A percentile compares a stretch with the other conserved stretches of the same genome.
Conservation (phyloP, 2,888 invertebrate species). For the Pherbina coryleti region DNA sequence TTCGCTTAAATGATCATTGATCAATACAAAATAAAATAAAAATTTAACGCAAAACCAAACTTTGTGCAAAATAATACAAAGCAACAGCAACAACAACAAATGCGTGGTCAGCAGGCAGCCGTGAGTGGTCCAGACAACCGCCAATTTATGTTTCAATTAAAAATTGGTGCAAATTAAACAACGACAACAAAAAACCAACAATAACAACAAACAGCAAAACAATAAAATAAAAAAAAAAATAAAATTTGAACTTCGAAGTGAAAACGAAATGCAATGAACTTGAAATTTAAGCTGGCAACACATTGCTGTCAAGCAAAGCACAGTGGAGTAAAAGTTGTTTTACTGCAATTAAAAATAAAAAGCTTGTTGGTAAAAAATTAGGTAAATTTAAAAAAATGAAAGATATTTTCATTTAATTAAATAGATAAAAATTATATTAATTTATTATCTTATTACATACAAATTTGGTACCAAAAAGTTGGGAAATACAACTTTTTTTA, state of each 20-base stretch:
- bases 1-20: neutral
- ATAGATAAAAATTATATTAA: too few species aligned
- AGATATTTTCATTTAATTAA: too few species aligned
- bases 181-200: too few species aligned
- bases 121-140: slow-evolving; percentile 28
- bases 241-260: neutral
- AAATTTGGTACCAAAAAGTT: too few species aligned
- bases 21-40: slow-evolving; percentile 19
- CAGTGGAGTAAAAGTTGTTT: too few species aligned
- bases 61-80: neutral
- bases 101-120: neutral
- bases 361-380: too few species aligned
- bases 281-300: neutral
- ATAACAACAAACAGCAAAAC: too few species aligned
- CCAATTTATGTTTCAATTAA: slow-evolving; percentile 36
- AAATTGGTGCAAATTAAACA: neutral
- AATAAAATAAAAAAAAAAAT: neutral
- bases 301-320: too few species aligned
- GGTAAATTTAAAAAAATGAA: too few species aligned
- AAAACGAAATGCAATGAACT: slow-evolving; percentile 1
- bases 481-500: too few species aligned
- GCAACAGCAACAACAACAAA: neutral
- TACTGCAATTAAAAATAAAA: too few species aligned
- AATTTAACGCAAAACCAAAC: neutral
- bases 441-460: too few species aligned